Evolutionary conservation across 2,113 vertebrate species (phyloP).

Genomic region (Serinus canaria): DNA sequence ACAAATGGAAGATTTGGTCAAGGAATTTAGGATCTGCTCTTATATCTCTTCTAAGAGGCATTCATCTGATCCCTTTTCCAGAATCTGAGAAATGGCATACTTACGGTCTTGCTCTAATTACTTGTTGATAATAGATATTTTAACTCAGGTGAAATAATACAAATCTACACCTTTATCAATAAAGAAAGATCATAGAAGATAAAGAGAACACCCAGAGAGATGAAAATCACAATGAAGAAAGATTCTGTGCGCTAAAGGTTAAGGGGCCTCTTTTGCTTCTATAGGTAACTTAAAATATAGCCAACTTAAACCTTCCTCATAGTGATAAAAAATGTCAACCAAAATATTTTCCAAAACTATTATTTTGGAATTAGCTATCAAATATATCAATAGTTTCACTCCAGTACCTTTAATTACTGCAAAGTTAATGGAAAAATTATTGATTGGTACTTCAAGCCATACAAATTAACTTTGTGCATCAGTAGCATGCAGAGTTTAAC

Average conservation of each 20-base stretch:
- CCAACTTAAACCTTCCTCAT: background rate
- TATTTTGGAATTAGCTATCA: constrained; percentile 2
- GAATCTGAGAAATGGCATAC: background rate
- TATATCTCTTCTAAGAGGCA: background rate
- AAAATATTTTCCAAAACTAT: constrained; percentile 4
- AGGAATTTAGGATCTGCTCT: background rate
- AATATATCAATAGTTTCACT: constrained; percentile 11
- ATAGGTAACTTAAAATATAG: background rate
- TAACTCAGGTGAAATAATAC: background rate
- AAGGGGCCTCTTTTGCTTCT: background rate
- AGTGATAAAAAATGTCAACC: background rate
- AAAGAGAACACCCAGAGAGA: background rate
- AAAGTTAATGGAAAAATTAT: constrained; percentile 53
- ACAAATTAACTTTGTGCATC: background rate
- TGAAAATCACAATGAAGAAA: background rate
- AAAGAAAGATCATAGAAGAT: background rate
- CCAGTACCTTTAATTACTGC: constrained; percentile 6
- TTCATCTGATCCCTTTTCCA: background rate
- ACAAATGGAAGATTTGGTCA: background rate
- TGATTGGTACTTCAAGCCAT: background rate
- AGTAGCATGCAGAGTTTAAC: background rate
- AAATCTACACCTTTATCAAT: background rate
- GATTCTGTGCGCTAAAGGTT: background rate
- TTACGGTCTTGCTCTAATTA: background rate
- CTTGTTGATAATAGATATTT: background rate